Base-by-base conservation (phyloP, 2,113 vertebrate species). In the Pavo muticus region DNA sequence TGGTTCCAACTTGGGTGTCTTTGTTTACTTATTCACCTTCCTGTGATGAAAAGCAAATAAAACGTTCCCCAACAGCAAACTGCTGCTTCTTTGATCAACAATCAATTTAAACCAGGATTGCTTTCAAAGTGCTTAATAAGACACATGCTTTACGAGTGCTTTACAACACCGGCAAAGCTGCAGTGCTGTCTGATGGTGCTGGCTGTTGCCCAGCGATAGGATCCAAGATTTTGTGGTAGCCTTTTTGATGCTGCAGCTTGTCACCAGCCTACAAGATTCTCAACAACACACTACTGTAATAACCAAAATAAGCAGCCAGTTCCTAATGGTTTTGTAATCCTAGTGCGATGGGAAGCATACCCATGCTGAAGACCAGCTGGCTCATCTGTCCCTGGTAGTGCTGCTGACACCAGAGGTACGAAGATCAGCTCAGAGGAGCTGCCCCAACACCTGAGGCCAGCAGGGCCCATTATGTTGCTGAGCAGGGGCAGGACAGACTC, bases 11-110 rank as follows among this genome's bases (percentile, higher is more conserved):
- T 90, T 60, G 65, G 52, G 60, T 93, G 90, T 88, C 90, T 93
- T 75, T 94, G 87, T 90, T 92, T 93, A 90, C 88, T 83, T 86
- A 72, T 52, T 56, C 76, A 88, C 79, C 75, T 91, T 96, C 72
- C 57, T 65, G 17, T 29, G 52, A 57, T 69, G 79, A 68, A 95
- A 90, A 93, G 65, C 86, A 94, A 93, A 75, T 14, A 90, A 37
- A 86, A 64, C 71, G 44, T 75, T 83, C 70, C 54, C 52, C 65
- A 75, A 68, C 24, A 84, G 91, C 37, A 87, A 81, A 84, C 47
- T 90, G 61, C 57, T 42, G 35, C 21, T 91, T 16, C 82, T 81
- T 91, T 75, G 47, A 80, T 90, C 90, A 77, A 69, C 44, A 44
- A 57, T 77, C 87, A 77, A 35, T 90, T 85, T 91, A 70, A 82